Evolutionary conservation across 2,888 invertebrate genomes (phyloP).

Genomic region (Tolmerus cingulatus): DNA sequence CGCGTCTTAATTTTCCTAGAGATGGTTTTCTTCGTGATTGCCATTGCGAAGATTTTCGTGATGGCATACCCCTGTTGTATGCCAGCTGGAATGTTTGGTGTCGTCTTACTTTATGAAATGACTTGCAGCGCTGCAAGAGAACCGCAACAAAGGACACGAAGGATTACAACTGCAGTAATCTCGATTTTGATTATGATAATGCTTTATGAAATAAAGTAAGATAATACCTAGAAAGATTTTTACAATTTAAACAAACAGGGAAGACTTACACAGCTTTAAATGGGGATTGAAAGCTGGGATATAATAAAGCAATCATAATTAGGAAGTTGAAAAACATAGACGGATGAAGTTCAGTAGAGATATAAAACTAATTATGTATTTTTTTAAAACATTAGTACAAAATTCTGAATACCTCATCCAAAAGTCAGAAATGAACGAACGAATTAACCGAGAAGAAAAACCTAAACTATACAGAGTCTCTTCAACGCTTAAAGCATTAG

Average conservation of each 20-base stretch:
- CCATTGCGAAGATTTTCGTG: constrained; percentile 56
- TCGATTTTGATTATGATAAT: not conserved
- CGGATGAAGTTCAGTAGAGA: too few relatives aligned
- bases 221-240: not conserved
- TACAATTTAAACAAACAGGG: not conserved
- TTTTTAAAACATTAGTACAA: too few relatives aligned
- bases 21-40: constrained; percentile 61
- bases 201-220: not conserved
- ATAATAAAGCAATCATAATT: too few relatives aligned
- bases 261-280: not conserved
- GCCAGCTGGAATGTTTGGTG: not conserved
- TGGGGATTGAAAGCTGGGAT: too few relatives aligned
- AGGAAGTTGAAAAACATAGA: too few relatives aligned
- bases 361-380: too few relatives aligned
- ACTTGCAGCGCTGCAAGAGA: not conserved
- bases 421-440: too few relatives aligned
- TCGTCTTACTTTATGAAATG: not conserved
- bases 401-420: too few relatives aligned
- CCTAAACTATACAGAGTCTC: too few relatives aligned
- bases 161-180: not conserved
- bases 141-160: not conserved
- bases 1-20: constrained; percentile 70
- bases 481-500: too few relatives aligned
- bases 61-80: constrained; percentile 55
- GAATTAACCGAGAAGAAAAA: too few relatives aligned